Base-by-base conservation (phyloP, 2,888 invertebrate species). In the Unio pictorum region DNA sequence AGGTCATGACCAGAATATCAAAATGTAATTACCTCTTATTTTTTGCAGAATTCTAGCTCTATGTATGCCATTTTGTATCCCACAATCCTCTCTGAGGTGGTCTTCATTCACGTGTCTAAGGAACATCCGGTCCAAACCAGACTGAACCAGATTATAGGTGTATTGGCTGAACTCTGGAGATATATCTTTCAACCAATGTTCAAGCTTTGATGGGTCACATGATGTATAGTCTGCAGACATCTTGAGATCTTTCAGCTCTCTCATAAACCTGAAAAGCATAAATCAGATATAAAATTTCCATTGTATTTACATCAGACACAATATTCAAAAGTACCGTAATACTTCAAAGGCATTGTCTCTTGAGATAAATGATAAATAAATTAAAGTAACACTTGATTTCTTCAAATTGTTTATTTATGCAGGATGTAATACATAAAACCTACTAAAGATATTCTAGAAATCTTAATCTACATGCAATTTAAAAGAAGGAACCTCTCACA, bases 201-300 rank as follows among this genome's bases (percentile, higher is more conserved):
- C 85, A 30, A 99, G 92, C 88, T 95, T 95, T 8, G 95, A 95
- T 20, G 94, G 93, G 89, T 99, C 98, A 86, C 95, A 93, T 71
- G 97, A 97, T 78, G 96, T 96, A 90, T 98, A 99, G 90, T 98
- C 98, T 20, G 98, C 96, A 94, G 97, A 95, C 90, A 95, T 95
- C 90, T 98, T 98, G 77, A 99, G 91, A 89, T 95, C 95, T 88
- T 95, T 95, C 79, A 99, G 92, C 91, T 98, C 98, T 84, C 98
- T 92, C 69, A 96, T 94, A 91, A 99, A 98, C 90, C 96, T 89
- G 77, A 1, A 71, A 74, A 61, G 11, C 55, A 60, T 4, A 67
- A 60, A 30, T 28, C 11, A 28, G 45, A 45, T 45, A 3, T 15
- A 45, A 15, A 45, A 45, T 45, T 15, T 59, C 59, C 45, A 11